Evolutionary conservation across 92 coral and sea anemone species (phyloP).

Genomic region (Nematostella vectensis): DNA sequence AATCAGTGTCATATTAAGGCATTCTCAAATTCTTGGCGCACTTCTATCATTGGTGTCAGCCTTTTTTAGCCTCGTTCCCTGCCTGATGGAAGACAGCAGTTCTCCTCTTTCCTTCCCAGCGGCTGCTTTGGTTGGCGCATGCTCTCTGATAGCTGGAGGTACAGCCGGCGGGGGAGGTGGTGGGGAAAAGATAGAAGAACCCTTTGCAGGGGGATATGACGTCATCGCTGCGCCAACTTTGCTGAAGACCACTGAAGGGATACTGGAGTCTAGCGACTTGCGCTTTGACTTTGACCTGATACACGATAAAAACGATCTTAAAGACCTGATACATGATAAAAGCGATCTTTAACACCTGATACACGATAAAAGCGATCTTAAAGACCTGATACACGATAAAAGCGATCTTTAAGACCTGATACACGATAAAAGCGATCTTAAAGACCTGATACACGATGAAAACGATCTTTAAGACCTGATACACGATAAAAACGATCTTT

Average conservation of each 20-base stretch:
- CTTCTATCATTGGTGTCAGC: constrained; percentile 69
- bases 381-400: no score
- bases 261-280: constrained; percentile 10
- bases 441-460: no score
- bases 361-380: no score
- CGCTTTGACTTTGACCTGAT: constrained; percentile 51
- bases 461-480: no score
- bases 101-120: constrained; percentile 42
- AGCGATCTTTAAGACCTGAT: no score
- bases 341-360: no score
- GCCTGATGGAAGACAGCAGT: constrained; percentile 59
- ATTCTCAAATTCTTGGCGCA: constrained; percentile 58
- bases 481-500: no score
- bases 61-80: constrained; percentile 69
- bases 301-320: no score
- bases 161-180: constrained; percentile 34
- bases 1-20: no score
- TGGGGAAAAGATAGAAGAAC: constrained; percentile 14
- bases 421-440: no score
- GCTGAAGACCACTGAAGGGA: constrained; percentile 31
- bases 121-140: constrained; percentile 18
- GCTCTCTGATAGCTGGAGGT: constrained; percentile 15
- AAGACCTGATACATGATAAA: neutral
- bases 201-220: constrained; percentile 21
- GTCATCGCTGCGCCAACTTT: constrained; percentile 2